These are phyloP conservation scores for Musca domestica DNA, from an alignment of 1,140 invertebrate genomes.

Conservation along the genomic window DNA sequence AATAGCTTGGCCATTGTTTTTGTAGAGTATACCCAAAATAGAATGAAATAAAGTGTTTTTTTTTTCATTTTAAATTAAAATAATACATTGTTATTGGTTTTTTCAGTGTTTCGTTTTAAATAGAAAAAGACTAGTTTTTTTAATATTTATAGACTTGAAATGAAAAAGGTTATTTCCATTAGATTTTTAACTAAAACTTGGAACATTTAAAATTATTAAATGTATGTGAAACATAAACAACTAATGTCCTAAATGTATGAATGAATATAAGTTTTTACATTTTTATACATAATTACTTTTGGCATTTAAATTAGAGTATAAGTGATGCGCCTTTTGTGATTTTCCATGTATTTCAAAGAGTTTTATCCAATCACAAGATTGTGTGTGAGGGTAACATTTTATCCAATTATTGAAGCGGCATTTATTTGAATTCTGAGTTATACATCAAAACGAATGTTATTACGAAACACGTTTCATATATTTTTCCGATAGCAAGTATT, in stretches of 20 bases:
- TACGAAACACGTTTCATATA: no score
- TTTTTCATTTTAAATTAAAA: neutral
- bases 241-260: neutral
- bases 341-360: neutral
- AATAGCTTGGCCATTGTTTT: constrained; percentile 14
- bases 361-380: neutral
- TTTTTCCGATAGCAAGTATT: no score
- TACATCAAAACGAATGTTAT: neutral
- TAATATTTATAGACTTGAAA: constrained; percentile 13
- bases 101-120: neutral
- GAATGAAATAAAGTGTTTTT: neutral
- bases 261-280: neutral
- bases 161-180: neutral
- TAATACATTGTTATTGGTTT: neutral
- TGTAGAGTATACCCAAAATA: constrained; percentile 6
- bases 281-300: constrained; percentile 18
- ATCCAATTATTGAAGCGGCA: neutral
- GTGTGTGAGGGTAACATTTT: neutral
- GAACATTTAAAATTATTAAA: constrained; percentile 4
- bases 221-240: neutral
- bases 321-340: neutral
- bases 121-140: constrained; percentile 12
- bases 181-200: neutral
- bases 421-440: neutral
- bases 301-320: constrained; percentile 1